A percentile compares a stretch with the other conserved stretches of the same genome.
Evolutionary conservation across 2,888 invertebrate species (phyloP).

Genomic region (Protodeltote pygarga): DNA sequence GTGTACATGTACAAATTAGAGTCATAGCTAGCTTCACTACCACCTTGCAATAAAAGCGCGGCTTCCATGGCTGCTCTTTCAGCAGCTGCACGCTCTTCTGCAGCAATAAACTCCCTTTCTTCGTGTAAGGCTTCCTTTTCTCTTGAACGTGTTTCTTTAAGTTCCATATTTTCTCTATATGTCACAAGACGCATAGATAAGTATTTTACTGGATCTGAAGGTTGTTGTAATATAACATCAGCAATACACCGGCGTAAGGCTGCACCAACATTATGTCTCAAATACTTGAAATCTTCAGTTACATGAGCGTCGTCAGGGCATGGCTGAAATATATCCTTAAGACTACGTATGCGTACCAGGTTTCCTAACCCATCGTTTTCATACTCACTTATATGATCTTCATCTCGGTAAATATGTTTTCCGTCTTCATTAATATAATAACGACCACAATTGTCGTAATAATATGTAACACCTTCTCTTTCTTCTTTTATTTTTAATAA

Average conservation of each 20-base stretch:
- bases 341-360: constrained; percentile 77
- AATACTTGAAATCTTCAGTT: constrained; percentile 78
- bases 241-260: constrained; percentile 77
- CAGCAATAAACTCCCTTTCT: constrained; percentile 68
- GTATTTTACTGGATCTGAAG: constrained; percentile 78
- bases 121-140: constrained; percentile 69
- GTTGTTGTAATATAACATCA: constrained; percentile 75
- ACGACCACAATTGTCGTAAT: constrained; percentile 78
- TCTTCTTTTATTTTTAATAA: constrained; percentile 76
- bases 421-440: constrained; percentile 75
- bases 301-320: constrained; percentile 76
- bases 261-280: constrained; percentile 71
- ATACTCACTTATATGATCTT: constrained; percentile 75
- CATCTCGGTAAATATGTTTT: constrained; percentile 78
- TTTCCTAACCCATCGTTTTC: constrained; percentile 83
- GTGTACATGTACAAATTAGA: constrained; percentile 72
- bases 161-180: constrained; percentile 74
- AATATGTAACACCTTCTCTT: constrained; percentile 70
- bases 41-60: constrained; percentile 63
- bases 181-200: constrained; percentile 69
- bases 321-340: constrained; percentile 68
- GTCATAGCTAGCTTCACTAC: constrained; percentile 78
- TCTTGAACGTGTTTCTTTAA: constrained; percentile 63
- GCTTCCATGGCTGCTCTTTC: constrained; percentile 71
- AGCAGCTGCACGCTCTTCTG: constrained; percentile 70